Base-by-base conservation (phyloP, 2,797 vertebrate species). In the Chromis chromis region DNA sequence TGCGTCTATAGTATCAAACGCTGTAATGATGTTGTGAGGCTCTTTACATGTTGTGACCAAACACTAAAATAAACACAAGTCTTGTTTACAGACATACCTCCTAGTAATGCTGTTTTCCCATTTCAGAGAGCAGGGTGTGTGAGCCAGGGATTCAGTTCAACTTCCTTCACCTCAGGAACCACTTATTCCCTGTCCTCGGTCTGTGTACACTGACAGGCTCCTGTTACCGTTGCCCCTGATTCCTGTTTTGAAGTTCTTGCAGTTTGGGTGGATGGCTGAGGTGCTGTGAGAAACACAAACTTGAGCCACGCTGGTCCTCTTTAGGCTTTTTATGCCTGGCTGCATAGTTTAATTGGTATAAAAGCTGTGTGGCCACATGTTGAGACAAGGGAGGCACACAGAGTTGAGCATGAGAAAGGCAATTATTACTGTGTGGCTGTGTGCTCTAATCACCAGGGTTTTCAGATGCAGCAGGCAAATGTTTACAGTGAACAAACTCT, bases 281-380 rank as follows among this genome's bases (percentile, higher is more conserved):
- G 65, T 74, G 54, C 64, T 60, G 44, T 70, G 74, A 63, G 70
- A 46, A 58, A 69, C 25, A 65, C 19, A 54, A 44, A 75, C 33
- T 21, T 44, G 25, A 72, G 42, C n/a, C 60, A 54, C 68, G 22
- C 75, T 21, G 44, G 33, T 8, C 61, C 44, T 28, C 71, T 33
- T 70, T 39, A 53, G 39, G 49, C 60, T 48, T 56, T 62, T 68
- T 27, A 63, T 48, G 78, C 69, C 65, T 77, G 66, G 68, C 67
- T 74, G 60, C 79, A 22, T 75, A 70, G 59, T 79, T 88, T 81
- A 88, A 89, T 84, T 88, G 67, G 69, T 81, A 74, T 84, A 61
- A 83, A 86, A 80, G 77, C 63, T 31, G 61, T 59, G 64, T 58
- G 77, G 66, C 74, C 83, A 73, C 78, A 85, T 82, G 79, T 71